These are phyloP conservation scores for Parochlus steinenii DNA, from an alignment of 2,888 invertebrate genomes.

Conservation along the genomic window DNA sequence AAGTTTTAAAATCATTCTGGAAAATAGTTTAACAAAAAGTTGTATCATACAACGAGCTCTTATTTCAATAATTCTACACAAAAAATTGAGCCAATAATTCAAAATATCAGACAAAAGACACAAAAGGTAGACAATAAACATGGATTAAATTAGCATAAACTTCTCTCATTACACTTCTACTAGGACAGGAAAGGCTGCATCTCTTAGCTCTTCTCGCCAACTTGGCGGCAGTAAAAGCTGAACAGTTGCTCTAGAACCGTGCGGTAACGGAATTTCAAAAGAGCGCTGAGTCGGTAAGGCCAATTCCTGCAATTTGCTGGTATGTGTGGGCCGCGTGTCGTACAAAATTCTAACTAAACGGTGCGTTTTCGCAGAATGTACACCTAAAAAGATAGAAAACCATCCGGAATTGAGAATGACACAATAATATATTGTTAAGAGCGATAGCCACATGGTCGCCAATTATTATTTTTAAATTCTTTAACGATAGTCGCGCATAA, in stretches of 20 bases:
- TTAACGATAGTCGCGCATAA: too few relatives aligned
- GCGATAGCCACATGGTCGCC: too few relatives aligned
- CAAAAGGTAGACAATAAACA: not conserved
- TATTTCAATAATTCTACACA: too few relatives aligned
- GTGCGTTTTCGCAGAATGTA: conserved; percentile 59
- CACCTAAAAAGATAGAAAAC: conserved; percentile 25
- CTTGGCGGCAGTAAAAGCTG: conserved; percentile 76
- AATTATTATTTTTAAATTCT: too few relatives aligned
- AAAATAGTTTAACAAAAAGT: not conserved
- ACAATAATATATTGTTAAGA: too few relatives aligned
- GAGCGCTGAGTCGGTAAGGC: conserved; percentile 70
- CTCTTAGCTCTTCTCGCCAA: conserved; percentile 69
- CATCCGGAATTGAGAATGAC: too few relatives aligned
- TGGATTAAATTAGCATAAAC: not conserved
- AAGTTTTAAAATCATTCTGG: not conserved
- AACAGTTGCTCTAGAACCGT: conserved; percentile 75
- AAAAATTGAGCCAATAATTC: too few relatives aligned
- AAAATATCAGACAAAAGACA: not conserved
- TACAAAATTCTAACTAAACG: conserved; percentile 60
- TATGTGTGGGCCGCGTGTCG: conserved; percentile 49
- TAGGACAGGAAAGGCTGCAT: conserved; percentile 75
- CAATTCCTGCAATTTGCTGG: conserved; percentile 51
- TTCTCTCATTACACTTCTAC: conserved; percentile 60
- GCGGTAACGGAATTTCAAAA: conserved; percentile 70
- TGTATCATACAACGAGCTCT: not conserved